Evolutionary conservation across 2,113 vertebrate species (phyloP).

Genomic region (Cranoglanis bouderius): DNA sequence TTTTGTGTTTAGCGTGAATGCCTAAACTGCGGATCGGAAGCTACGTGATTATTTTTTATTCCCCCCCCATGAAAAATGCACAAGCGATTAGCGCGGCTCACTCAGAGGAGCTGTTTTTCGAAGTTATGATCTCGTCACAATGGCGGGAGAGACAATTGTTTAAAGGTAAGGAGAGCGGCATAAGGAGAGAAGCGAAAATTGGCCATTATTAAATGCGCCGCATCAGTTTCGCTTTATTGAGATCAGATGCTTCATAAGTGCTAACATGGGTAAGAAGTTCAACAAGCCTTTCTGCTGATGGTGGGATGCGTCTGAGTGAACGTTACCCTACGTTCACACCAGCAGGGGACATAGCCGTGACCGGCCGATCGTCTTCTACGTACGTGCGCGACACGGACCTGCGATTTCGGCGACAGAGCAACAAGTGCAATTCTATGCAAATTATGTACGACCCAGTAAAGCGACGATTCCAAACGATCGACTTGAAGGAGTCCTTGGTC

Average conservation of each 20-base stretch:
- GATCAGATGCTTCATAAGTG: background rate
- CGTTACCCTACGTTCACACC: background rate
- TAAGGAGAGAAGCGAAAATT: background rate
- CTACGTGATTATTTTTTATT: conserved; percentile 29
- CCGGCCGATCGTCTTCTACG: background rate
- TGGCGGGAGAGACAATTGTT: conserved; percentile 9
- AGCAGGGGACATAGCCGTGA: background rate
- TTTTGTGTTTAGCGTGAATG: conserved; percentile 33
- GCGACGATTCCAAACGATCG: background rate
- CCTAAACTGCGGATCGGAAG: conserved; percentile 51
- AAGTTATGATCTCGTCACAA: background rate
- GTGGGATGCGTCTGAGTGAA: background rate
- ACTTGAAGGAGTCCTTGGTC: background rate
- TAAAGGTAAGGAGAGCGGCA: background rate
- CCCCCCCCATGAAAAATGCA: background rate
- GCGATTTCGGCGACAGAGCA: background rate
- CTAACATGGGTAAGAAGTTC: background rate
- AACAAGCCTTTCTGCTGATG: background rate
- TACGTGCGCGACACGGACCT: background rate
- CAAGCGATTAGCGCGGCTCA: background rate
- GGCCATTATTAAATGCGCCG: background rate
- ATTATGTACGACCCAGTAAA: background rate
- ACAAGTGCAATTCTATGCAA: too few relatives aligned
- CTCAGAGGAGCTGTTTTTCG: background rate
- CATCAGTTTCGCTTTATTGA: background rate